A percentile compares a stretch with the other conserved stretches of the same genome.
These are phyloP conservation scores for Gadopsis bispinosus DNA, from an alignment of 2,797 vertebrate species.

Conservation along the genomic window DNA sequence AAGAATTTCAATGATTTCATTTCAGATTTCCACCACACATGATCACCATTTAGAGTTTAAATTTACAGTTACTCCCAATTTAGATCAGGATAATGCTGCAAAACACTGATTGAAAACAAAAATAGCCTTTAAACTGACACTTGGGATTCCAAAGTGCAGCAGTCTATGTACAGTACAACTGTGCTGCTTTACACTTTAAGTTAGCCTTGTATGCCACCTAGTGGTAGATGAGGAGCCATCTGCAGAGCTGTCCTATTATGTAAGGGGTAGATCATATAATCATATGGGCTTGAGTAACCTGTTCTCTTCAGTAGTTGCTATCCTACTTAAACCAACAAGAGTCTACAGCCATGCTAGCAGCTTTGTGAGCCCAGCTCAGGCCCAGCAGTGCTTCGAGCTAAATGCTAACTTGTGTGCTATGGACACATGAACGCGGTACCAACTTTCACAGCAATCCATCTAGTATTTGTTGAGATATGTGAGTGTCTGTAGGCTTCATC, in stretches of 20 bases:
- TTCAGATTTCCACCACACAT: too few relatives aligned
- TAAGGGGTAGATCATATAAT: slow-evolving; percentile 38
- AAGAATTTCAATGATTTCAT: too few relatives aligned
- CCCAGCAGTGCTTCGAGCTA: not conserved
- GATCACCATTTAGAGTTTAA: not conserved
- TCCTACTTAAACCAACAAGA: not conserved
- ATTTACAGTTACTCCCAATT: not conserved
- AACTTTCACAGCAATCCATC: not conserved
- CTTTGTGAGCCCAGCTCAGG: not conserved
- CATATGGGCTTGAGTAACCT: slow-evolving; percentile 13
- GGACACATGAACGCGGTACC: not conserved
- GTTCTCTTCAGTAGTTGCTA: not conserved
- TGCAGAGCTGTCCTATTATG: slow-evolving; percentile 36
- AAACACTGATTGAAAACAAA: not conserved
- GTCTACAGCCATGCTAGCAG: not conserved
- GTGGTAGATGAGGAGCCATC: slow-evolving; percentile 48
- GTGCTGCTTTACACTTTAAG: not conserved
- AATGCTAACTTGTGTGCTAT: not conserved
- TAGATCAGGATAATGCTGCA: not conserved
- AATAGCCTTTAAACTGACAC: not conserved
- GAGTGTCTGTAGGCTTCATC: not conserved
- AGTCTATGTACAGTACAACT: not conserved
- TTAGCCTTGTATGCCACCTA: slow-evolving; percentile 50
- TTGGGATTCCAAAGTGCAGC: not conserved
- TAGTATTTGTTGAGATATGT: not conserved